Percentiles rank a stretch among this genome's conserved stretches.
These are phyloP conservation scores for Drosophila lutescens DNA, from an alignment of 2,888 invertebrate genomes.

Conservation along the genomic window DNA sequence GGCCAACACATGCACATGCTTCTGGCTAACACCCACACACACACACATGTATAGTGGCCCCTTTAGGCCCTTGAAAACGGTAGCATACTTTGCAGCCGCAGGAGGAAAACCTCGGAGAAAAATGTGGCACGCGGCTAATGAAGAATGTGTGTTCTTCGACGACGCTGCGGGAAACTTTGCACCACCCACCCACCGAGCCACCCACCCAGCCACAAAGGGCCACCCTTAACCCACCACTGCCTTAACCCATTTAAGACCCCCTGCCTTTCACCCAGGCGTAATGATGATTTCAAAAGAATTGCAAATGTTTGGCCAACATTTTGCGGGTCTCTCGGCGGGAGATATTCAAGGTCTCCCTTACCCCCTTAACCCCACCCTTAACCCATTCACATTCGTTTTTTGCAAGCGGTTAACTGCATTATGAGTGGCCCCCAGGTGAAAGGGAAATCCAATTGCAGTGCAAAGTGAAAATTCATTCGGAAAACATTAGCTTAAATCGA, in stretches of 20 bases:
- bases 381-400: slow-evolving; percentile 7
- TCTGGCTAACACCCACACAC: slow-evolving; percentile 21
- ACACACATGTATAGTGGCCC: slow-evolving; percentile 1
- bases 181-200: slow-evolving; percentile 4
- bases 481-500: slow-evolving; percentile 35
- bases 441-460: slow-evolving; percentile 34
- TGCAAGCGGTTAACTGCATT: slow-evolving; percentile 21
- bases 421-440: slow-evolving; percentile 31
- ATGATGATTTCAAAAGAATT: slow-evolving; percentile 59
- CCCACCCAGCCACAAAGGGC: slow-evolving; percentile 4
- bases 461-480: slow-evolving; percentile 39
- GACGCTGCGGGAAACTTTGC: slow-evolving; percentile 39
- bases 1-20: slow-evolving; percentile 22
- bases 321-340: slow-evolving; percentile 16
- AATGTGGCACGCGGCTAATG: slow-evolving; percentile 53
- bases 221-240: slow-evolving; percentile 2
- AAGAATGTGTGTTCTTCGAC: slow-evolving; percentile 52
- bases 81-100: slow-evolving; percentile 49
- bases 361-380: background rate
- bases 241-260: slow-evolving; percentile 4
- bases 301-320: slow-evolving; percentile 53
- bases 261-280: slow-evolving; percentile 15
- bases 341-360: slow-evolving; percentile 31
- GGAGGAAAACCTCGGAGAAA: slow-evolving; percentile 41
- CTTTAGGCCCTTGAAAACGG: slow-evolving; percentile 32